phyloP scores from a whole-genome alignment of 2,113 vertebrate species.

The Phoenicopterus ruber region DNA sequence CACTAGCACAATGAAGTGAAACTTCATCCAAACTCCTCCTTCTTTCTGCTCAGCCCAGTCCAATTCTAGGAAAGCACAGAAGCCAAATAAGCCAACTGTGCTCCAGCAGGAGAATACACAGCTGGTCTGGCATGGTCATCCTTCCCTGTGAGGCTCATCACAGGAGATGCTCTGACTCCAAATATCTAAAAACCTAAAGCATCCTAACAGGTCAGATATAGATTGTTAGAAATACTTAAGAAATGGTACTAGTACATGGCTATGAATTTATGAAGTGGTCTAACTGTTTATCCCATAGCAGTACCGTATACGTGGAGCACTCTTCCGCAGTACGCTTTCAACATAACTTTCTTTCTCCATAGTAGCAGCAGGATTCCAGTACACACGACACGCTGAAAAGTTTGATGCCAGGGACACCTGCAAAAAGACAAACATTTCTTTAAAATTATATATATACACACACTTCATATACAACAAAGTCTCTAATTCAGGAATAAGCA shows the following conservation, averaged over 20 bases:
- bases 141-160: not conserved
- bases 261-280: not conserved
- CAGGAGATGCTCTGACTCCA: not conserved
- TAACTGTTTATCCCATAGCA: not conserved
- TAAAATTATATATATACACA: not conserved
- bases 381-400: constrained; percentile 79
- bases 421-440: not conserved
- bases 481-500: not conserved
- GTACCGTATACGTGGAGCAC: constrained; percentile 76
- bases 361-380: constrained; percentile 75
- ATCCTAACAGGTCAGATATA: not conserved
- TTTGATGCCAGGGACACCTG: constrained; percentile 80
- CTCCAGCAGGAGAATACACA: not conserved
- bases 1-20: not conserved
- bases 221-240: not conserved
- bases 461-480: not conserved
- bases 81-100: not conserved
- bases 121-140: not conserved
- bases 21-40: not conserved
- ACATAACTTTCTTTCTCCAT: constrained; percentile 41
- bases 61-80: not conserved
- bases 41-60: not conserved
- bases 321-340: constrained; percentile 64
- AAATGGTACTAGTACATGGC: not conserved
- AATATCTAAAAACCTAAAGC: not conserved